Percentiles rank a stretch among this genome's conserved stretches.
Evolutionary conservation across 2,888 invertebrate species (phyloP).

Genomic region (Dorcus hopei): DNA sequence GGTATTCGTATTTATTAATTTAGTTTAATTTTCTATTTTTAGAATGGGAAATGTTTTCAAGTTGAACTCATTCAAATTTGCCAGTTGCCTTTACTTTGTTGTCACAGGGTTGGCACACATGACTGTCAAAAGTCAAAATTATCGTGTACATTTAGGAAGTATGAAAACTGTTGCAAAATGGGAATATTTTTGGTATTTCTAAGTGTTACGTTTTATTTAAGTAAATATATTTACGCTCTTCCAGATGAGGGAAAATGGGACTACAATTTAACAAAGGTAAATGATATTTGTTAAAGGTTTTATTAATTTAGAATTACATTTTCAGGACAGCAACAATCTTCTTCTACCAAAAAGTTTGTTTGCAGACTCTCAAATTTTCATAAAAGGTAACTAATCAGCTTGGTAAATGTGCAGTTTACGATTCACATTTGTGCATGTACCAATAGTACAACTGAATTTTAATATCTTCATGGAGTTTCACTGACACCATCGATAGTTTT

Average conservation of each 20-base stretch:
- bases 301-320: conserved; percentile 20
- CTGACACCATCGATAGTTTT: too few relatives aligned
- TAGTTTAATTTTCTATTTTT: too few relatives aligned
- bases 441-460: too few relatives aligned
- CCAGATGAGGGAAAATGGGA: conserved; percentile 69
- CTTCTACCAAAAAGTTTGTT: conserved; percentile 63
- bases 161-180: background rate
- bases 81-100: too few relatives aligned
- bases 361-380: conserved; percentile 66
- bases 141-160: too few relatives aligned
- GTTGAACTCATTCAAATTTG: too few relatives aligned
- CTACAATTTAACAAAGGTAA: conserved; percentile 54
- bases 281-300: conserved; percentile 3
- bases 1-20: too few relatives aligned
- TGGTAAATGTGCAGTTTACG: conserved; percentile 1
- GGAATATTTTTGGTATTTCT: background rate
- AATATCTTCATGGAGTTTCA: too few relatives aligned
- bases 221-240: conserved; percentile 40
- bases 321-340: conserved; percentile 51
- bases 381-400: conserved; percentile 59
- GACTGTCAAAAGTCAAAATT: too few relatives aligned
- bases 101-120: too few relatives aligned
- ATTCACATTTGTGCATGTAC: too few relatives aligned
- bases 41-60: too few relatives aligned
- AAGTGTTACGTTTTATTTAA: background rate